Percentiles rank a stretch among this genome's conserved stretches.
These are phyloP conservation scores for Arizona elegans DNA, from an alignment of 2,113 vertebrate genomes.

Conservation along the genomic window DNA sequence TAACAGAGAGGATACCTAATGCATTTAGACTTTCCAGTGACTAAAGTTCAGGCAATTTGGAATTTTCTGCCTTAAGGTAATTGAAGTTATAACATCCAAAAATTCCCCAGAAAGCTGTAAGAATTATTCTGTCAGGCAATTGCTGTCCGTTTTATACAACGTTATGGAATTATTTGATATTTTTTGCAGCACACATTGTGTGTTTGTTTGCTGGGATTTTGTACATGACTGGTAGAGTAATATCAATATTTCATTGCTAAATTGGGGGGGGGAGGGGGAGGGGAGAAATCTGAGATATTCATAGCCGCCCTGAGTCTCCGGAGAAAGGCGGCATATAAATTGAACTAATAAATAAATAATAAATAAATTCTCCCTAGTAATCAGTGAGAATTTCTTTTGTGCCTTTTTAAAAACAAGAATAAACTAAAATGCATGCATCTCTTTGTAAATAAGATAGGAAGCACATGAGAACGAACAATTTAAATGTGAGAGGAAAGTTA, in stretches of 20 bases:
- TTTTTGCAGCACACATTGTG: background rate
- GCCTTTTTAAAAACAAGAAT: background rate
- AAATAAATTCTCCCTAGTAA: background rate
- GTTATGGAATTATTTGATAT: background rate
- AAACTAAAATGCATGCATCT: background rate
- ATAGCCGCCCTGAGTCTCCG: background rate
- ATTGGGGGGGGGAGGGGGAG: background rate
- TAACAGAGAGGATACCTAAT: background rate
- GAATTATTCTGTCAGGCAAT: background rate
- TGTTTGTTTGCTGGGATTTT: background rate
- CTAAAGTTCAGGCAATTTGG: constrained; percentile 17
- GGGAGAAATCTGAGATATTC: background rate
- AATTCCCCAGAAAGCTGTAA: background rate
- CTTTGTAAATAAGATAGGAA: background rate
- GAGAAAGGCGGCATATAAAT: too few relatives aligned
- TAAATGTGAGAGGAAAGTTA: background rate
- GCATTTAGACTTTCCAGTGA: background rate
- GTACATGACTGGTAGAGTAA: background rate
- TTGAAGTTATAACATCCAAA: background rate
- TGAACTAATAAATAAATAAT: too few relatives aligned
- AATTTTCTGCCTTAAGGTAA: constrained; percentile 15
- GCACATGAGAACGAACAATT: background rate
- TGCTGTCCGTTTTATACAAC: background rate
- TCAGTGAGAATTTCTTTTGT: background rate
- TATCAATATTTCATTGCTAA: background rate